A percentile compares a stretch with the other conserved stretches of the same genome.
phyloP scores from a whole-genome alignment of 1,140 invertebrate species.

The Drosophila triauraria region DNA sequence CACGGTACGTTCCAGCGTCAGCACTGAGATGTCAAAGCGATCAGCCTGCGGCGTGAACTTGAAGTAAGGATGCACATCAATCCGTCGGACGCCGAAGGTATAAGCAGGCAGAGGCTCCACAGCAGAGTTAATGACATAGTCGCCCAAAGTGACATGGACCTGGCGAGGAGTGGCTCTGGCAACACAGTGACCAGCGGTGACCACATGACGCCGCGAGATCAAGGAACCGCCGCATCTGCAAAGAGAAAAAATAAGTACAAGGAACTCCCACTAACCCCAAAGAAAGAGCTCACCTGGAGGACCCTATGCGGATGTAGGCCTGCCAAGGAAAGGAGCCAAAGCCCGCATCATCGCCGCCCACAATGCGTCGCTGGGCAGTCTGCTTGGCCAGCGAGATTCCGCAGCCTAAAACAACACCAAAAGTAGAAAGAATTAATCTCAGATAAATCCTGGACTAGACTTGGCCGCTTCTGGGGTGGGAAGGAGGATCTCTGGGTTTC shows the following conservation, averaged over 20 bases:
- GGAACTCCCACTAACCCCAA: neutral
- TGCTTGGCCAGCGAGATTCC: constrained; percentile 93
- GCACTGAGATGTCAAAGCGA: constrained; percentile 96
- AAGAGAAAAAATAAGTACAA: neutral
- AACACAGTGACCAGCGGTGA: constrained; percentile 98
- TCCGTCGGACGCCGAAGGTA: constrained; percentile 94
- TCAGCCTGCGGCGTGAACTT: constrained; percentile 97
- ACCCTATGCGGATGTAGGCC: constrained; percentile 96
- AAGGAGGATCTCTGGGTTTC: constrained; percentile 4
- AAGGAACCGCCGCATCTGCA: constrained; percentile 97
- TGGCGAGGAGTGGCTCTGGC: constrained; percentile 94
- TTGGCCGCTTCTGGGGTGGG: constrained; percentile 4
- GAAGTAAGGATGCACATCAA: constrained; percentile 96
- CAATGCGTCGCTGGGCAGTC: constrained; percentile 94
- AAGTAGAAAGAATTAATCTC: neutral
- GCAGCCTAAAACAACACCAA: constrained; percentile 88
- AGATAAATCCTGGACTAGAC: neutral
- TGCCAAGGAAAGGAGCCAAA: constrained; percentile 98
- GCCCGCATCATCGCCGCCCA: constrained; percentile 96
- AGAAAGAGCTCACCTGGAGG: constrained; percentile 87
- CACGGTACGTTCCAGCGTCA: constrained; percentile 94
- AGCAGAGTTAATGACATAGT: constrained; percentile 97
- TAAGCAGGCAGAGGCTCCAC: constrained; percentile 95
- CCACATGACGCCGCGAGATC: constrained; percentile 95
- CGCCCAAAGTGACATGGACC: constrained; percentile 96